Evolutionary conservation across 1,140 invertebrate species (phyloP).

Genomic region (Drosophila pectinifera): DNA sequence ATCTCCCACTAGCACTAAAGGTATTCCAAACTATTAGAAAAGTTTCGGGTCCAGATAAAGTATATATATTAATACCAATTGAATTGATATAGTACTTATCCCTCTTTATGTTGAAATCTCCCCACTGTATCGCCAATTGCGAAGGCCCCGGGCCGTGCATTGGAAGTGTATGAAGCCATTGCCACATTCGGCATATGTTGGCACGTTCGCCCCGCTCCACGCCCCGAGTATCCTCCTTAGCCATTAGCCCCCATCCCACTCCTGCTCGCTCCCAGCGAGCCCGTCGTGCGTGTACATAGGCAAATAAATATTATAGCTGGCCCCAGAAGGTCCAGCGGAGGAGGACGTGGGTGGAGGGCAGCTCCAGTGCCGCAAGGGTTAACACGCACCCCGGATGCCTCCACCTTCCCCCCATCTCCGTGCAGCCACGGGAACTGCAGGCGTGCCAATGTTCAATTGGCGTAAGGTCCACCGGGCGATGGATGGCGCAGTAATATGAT

Average conservation of each 20-base stretch:
- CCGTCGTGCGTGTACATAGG: conserved; percentile 39
- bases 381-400: not conserved
- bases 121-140: not conserved
- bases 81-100: too few species aligned
- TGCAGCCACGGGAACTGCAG: conserved; percentile 9
- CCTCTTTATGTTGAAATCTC: not conserved
- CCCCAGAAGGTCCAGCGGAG: conserved; percentile 7
- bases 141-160: not conserved
- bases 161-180: conserved; percentile 36
- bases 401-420: not conserved
- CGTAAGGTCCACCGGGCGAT: conserved; percentile 32
- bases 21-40: too few species aligned
- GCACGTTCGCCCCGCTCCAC: conserved; percentile 9
- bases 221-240: not conserved
- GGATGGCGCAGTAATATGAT: conserved; percentile 60
- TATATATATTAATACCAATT: too few species aligned
- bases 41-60: too few species aligned
- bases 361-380: conserved; percentile 29
- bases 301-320: conserved; percentile 53
- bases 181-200: conserved; percentile 49
- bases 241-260: conserved; percentile 1
- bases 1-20: too few species aligned
- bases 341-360: not conserved
- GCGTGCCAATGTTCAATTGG: conserved; percentile 43
- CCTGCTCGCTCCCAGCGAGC: conserved; percentile 19